Percentiles rank a stretch among this genome's conserved stretches.
Conservation (phyloP, 2,797 vertebrate species). For the Sebastolobus alascanus region DNA sequence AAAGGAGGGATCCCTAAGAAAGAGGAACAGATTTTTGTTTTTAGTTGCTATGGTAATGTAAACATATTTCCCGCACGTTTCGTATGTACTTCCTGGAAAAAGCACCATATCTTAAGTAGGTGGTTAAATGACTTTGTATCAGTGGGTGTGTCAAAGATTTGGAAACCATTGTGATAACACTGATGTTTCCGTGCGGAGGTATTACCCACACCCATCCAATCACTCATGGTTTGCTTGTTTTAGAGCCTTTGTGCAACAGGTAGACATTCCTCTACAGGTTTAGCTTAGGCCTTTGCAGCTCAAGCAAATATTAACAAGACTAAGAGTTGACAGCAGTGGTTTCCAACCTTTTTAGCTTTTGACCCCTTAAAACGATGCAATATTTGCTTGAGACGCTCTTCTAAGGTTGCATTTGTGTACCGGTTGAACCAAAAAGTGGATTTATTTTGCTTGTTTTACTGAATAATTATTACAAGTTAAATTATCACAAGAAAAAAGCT, state of each 20-base stretch:
- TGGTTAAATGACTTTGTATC: neutral
- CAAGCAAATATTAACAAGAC: neutral
- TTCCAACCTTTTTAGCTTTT: neutral
- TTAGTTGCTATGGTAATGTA: too few relatives aligned
- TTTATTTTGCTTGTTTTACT: neutral
- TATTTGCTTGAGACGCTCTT: neutral
- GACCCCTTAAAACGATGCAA: neutral
- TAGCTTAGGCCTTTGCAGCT: slow-evolving; percentile 2
- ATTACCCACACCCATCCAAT: neutral
- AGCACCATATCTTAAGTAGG: too few relatives aligned
- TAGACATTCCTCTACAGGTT: neutral
- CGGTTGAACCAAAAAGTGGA: neutral
- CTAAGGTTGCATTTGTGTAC: neutral
- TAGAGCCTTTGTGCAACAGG: neutral
- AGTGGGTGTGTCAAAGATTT: neutral
- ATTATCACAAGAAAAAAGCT: neutral
- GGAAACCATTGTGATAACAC: neutral
- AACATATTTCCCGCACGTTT: too few relatives aligned
- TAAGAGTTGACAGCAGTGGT: neutral
- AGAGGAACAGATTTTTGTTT: too few relatives aligned
- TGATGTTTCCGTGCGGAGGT: neutral
- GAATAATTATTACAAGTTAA: neutral
- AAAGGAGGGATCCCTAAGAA: too few relatives aligned
- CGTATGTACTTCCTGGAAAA: neutral
- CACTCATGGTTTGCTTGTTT: slow-evolving; percentile 27